These are phyloP conservation scores for Gobius niger DNA, from an alignment of 2,113 vertebrate species.

Conservation along the genomic window DNA sequence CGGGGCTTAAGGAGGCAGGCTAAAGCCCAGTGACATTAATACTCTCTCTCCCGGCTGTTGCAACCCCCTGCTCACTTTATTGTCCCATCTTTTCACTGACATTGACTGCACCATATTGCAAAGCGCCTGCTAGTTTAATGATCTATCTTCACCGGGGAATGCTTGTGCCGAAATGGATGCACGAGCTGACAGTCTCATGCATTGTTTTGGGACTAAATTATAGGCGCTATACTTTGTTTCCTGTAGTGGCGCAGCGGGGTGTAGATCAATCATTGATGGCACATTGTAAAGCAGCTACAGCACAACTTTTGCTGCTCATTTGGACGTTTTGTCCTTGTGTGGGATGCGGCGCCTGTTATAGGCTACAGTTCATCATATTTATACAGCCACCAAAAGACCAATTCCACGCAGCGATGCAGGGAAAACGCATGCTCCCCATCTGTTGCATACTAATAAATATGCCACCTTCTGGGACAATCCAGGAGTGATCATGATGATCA, in stretches of 20 bases:
- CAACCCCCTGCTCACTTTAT: conserved; percentile 63
- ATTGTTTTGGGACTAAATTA: conserved; percentile 84
- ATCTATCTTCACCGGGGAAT: conserved; percentile 84
- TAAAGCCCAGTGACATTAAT: conserved; percentile 77
- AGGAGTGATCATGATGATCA: conserved; percentile 98
- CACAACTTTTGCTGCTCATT: conserved; percentile 82
- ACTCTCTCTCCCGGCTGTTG: conserved; percentile 60
- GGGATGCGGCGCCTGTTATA: conserved; percentile 80
- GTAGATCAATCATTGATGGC: conserved; percentile 93
- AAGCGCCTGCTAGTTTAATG: conserved; percentile 80
- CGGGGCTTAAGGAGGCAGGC: conserved; percentile 78
- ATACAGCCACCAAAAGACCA: conserved; percentile 99
- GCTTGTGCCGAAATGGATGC: conserved; percentile 84
- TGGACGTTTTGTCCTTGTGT: conserved; percentile 87
- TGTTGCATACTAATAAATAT: conserved; percentile 98
- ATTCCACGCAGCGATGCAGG: conserved; percentile 96
- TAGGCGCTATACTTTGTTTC: conserved; percentile 81
- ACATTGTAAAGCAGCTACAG: conserved; percentile 70
- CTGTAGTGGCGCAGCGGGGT: conserved; percentile 84
- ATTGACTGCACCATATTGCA: conserved; percentile 81
- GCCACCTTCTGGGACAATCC: conserved; percentile 92
- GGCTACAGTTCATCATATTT: conserved; percentile 95
- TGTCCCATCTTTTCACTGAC: conserved; percentile 78
- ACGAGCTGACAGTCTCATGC: conserved; percentile 80
- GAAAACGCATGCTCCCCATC: conserved; percentile 96